A percentile compares a stretch with the other conserved stretches of the same genome.
These are phyloP conservation scores for Venustoraphidia nigricollis DNA, from an alignment of 2,888 invertebrate genomes.

Conservation along the genomic window DNA sequence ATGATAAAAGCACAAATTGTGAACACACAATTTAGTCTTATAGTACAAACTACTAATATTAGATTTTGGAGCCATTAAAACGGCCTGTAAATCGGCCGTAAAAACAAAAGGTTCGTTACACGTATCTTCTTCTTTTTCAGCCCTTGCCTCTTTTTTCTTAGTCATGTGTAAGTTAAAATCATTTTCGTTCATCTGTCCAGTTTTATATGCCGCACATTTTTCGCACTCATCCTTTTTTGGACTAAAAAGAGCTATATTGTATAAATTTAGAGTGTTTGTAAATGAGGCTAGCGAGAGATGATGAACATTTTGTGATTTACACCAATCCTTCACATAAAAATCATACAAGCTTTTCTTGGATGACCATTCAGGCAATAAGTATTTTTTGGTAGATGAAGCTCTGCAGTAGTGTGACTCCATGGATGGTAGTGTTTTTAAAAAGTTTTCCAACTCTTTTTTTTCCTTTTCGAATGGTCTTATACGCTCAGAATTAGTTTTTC, in stretches of 20 bases:
- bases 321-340: constrained; percentile 10
- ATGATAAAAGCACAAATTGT: constrained; percentile 10
- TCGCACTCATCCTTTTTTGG: constrained; percentile 15
- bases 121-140: constrained; percentile 14
- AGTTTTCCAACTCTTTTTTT: constrained; percentile 5
- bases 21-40: constrained; percentile 12
- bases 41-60: constrained; percentile 12
- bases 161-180: constrained; percentile 11
- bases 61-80: constrained; percentile 13
- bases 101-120: constrained; percentile 10
- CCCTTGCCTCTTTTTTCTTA: constrained; percentile 12
- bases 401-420: constrained; percentile 12
- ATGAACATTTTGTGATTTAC: constrained; percentile 4
- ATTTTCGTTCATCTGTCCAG: constrained; percentile 10
- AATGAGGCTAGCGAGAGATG: constrained; percentile 7
- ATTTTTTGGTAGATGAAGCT: constrained; percentile 8
- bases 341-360: constrained; percentile 9
- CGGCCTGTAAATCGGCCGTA: constrained; percentile 14
- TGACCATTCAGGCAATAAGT: constrained; percentile 11
- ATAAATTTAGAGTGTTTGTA: constrained; percentile 5
- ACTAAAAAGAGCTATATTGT: constrained; percentile 10
- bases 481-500: not conserved
- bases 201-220: constrained; percentile 12
- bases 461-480: constrained; percentile 3
- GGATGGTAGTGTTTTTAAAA: constrained; percentile 5